Evolutionary conservation across 2,888 invertebrate genomes (phyloP).

Genomic region (Drosophila barbarae): DNA sequence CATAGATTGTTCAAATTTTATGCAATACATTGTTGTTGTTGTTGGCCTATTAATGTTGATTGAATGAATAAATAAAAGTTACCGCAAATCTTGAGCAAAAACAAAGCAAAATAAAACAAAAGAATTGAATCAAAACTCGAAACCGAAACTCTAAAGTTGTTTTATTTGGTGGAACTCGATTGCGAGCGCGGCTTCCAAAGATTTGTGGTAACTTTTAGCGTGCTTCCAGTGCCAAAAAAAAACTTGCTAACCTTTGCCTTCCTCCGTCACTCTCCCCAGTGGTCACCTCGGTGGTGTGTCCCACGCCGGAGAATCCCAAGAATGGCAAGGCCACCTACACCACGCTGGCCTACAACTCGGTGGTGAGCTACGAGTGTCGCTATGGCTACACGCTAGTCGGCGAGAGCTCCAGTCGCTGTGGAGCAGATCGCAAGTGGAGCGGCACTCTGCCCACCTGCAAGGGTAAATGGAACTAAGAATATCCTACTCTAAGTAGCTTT

Average conservation of each 20-base stretch:
- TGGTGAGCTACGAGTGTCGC: slow-evolving; percentile 97
- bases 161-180: slow-evolving; percentile 58
- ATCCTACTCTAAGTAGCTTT: neutral
- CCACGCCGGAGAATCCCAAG: slow-evolving; percentile 92
- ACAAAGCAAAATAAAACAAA: slow-evolving; percentile 21
- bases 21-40: slow-evolving; percentile 57
- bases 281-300: slow-evolving; percentile 96
- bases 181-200: slow-evolving; percentile 39
- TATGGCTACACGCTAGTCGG: slow-evolving; percentile 96
- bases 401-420: slow-evolving; percentile 93
- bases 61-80: slow-evolving; percentile 76
- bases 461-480: slow-evolving; percentile 81
- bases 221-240: neutral
- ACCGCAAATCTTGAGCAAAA: slow-evolving; percentile 74
- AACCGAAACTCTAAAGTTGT: slow-evolving; percentile 56
- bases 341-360: slow-evolving; percentile 95
- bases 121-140: slow-evolving; percentile 29
- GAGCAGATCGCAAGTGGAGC: slow-evolving; percentile 96
- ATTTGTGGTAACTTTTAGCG: slow-evolving; percentile 71
- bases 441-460: slow-evolving; percentile 95
- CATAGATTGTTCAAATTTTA: slow-evolving; percentile 65
- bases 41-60: slow-evolving; percentile 68
- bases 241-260: slow-evolving; percentile 8
- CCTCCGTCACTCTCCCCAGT: slow-evolving; percentile 79
- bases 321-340: slow-evolving; percentile 96